These are phyloP conservation scores for Emys orbicularis DNA, from an alignment of 2,797 vertebrate species.

Conservation along the genomic window DNA sequence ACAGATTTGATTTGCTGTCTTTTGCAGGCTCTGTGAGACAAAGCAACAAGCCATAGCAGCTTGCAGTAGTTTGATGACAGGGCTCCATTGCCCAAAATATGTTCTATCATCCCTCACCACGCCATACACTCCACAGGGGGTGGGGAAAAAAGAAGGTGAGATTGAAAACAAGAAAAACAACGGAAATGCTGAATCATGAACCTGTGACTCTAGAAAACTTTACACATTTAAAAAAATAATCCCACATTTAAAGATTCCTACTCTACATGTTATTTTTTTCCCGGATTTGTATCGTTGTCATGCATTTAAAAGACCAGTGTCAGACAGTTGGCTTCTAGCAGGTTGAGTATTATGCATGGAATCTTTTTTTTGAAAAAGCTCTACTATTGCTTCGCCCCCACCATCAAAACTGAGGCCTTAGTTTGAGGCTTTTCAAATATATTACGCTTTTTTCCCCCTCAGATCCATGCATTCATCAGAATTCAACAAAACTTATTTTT, in stretches of 20 bases:
- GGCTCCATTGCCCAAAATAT: neutral
- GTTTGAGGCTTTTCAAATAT: neutral
- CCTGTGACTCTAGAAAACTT: neutral
- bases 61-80: constrained; percentile 40
- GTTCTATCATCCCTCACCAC: neutral
- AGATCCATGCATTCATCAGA: neutral
- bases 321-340: neutral
- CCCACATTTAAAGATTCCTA: neutral
- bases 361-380: neutral
- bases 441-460: neutral
- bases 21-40: constrained; percentile 52
- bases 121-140: no score
- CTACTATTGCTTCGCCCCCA: neutral
- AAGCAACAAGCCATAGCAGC: constrained; percentile 43
- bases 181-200: constrained; percentile 30
- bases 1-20: constrained; percentile 56
- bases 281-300: neutral
- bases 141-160: no score
- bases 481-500: neutral
- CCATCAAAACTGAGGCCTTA: neutral
- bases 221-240: neutral
- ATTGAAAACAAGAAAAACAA: constrained; percentile 10
- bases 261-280: neutral
- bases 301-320: neutral
- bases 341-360: neutral